Conservation (phyloP, 2,888 invertebrate species). For the Formica aserva region DNA sequence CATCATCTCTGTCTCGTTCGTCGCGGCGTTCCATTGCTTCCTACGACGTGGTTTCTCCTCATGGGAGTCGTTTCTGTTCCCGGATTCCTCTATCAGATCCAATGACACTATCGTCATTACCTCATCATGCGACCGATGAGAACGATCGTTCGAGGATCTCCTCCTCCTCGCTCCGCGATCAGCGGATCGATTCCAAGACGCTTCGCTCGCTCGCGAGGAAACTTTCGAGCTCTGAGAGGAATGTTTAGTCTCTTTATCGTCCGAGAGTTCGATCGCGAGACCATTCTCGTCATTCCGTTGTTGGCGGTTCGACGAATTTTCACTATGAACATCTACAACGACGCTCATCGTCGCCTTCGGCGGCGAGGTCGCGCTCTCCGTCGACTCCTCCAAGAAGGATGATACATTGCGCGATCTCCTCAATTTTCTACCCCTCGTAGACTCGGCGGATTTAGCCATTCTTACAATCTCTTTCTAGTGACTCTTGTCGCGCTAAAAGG, state of each 20-base stretch:
- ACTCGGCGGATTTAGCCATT: conserved; percentile 31
- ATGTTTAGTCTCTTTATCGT: neutral
- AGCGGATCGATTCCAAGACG: neutral
- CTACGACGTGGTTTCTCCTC: conserved; percentile 50
- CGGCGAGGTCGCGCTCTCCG: conserved; percentile 17
- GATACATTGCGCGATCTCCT: conserved; percentile 58
- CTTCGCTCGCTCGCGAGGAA: conserved; percentile 44
- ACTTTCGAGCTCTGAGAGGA: conserved; percentile 9
- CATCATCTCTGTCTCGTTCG: conserved; percentile 20
- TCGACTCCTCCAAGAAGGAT: conserved; percentile 37
- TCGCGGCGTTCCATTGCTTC: conserved; percentile 62
- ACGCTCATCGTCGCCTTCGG: conserved; percentile 69
- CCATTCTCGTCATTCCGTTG: neutral
- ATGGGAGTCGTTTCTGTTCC: neutral
- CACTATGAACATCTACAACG: conserved; percentile 77
- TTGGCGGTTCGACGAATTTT: conserved; percentile 2
- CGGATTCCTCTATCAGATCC: conserved; percentile 73
- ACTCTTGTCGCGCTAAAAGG: neutral
- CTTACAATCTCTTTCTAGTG: neutral
- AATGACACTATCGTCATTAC: conserved; percentile 63
- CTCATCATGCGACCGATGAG: conserved; percentile 23
- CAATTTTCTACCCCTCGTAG: conserved; percentile 19
- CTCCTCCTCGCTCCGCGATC: neutral
- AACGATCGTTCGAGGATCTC: neutral
- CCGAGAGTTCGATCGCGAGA: neutral